Evolutionary conservation across 2,888 invertebrate genomes (phyloP), one percentile per base, ranked within the genome.

Genomic region (Phyllotreta striolata): DNA sequence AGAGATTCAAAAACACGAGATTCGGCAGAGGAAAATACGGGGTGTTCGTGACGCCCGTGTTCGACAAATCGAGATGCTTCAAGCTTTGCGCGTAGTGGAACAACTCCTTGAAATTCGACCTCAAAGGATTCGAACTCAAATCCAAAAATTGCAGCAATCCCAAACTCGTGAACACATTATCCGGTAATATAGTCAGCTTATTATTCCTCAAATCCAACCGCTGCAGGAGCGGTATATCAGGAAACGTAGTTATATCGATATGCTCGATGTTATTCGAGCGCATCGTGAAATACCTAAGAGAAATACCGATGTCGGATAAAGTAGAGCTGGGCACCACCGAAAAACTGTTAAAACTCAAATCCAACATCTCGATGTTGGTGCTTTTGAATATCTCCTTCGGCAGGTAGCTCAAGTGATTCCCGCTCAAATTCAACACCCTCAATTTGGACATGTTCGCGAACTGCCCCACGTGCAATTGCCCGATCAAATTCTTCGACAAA

Each of bases 31-130:
- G 89, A 70, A 93, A 84, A 73, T 89, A 87, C 64, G 95, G 95
- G 75, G 93, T 85, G 57, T 87, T 86, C 74, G 87, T 89, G 73
- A 95, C 87, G 67, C 91, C 91, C 80, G 91, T 89, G 78, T 88
- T 88, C 60, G 90, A 89, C 75, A 95, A 84, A 77, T 88, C 90
- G 71, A 95, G 85, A 77, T 89, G 87, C 78, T 91, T 88, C 69
- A 95, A 85, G 76, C 91, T 90, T 61, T 92, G 93, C 55, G 93
- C 87, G 81, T 93, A 93, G 78, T 94, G 91, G 78, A 95, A 92
- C 55, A 95, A 85, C 82, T 95, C 93, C 77, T 93, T 92, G 78
- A 93, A 89, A 83, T 93, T 93, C 67, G 94, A 92, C 73, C 93
- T 89, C 68, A 95, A 83, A 41, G 88, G 87, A 83, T 95, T 95